Percentiles rank a stretch among this genome's conserved stretches.
These are phyloP conservation scores for Acanthis flammea DNA, from an alignment of 2,797 vertebrate genomes.

Conservation along the genomic window DNA sequence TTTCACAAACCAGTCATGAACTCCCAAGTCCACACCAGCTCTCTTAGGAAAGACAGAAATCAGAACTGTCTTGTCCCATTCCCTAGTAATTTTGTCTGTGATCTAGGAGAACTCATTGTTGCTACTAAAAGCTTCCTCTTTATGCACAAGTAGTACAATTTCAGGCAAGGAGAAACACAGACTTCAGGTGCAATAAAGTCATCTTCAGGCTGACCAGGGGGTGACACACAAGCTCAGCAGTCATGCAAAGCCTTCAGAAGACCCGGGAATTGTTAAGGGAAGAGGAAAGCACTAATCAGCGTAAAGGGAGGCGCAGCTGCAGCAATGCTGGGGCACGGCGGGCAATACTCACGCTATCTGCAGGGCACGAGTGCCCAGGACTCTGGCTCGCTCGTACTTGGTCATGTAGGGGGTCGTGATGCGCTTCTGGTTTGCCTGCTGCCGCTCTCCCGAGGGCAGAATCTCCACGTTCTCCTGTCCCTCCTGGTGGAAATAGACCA, in stretches of 20 bases:
- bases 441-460: slow-evolving; percentile 90
- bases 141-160: background rate
- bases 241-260: rapidly evolving
- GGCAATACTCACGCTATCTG: slow-evolving; percentile 92
- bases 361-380: slow-evolving; percentile 92
- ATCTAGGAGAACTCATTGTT: background rate
- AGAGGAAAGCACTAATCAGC: background rate
- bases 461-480: slow-evolving; percentile 95
- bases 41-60: background rate
- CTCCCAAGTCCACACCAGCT: background rate
- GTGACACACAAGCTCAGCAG: background rate
- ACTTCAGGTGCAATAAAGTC: background rate
- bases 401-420: slow-evolving; percentile 98
- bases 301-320: rapidly evolving
- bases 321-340: rapidly evolving
- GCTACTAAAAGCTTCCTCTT: background rate
- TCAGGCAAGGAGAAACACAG: background rate
- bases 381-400: slow-evolving; percentile 93
- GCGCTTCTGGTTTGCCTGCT: slow-evolving; percentile 92
- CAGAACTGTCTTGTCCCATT: background rate
- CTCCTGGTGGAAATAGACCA: slow-evolving; percentile 75
- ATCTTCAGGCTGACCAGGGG: background rate
- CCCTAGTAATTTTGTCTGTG: background rate
- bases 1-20: background rate
- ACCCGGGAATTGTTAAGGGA: background rate